Percentiles rank a stretch among this genome's conserved stretches.
phyloP scores from a whole-genome alignment of 2,797 vertebrate species.

The Octomys mimax region DNA sequence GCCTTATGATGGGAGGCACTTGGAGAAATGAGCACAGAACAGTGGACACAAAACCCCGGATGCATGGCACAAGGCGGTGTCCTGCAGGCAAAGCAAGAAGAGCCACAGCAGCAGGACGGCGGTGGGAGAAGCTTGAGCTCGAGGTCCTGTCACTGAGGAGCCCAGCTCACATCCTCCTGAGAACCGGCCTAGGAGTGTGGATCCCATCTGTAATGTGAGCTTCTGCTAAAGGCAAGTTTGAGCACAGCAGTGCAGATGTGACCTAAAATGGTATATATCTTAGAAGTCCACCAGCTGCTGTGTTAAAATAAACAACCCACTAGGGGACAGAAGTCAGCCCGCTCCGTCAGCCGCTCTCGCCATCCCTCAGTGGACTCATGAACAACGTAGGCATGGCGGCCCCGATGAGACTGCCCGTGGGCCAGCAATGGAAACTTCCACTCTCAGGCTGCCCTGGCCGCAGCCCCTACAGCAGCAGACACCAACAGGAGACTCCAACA shows the following conservation, averaged over 20 bases:
- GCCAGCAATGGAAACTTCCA: background rate
- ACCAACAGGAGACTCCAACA: background rate
- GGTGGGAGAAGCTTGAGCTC: background rate
- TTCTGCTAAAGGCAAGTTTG: background rate
- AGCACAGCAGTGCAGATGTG: background rate
- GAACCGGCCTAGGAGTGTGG: background rate
- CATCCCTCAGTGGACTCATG: background rate
- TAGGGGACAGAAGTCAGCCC: background rate
- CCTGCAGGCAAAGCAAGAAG: background rate
- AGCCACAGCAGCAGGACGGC: background rate
- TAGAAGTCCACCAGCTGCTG: background rate
- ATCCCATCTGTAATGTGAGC: background rate
- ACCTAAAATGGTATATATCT: background rate
- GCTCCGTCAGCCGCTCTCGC: background rate
- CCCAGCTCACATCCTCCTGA: background rate
- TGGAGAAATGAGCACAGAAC: background rate
- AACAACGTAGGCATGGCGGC: background rate
- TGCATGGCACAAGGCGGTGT: background rate
- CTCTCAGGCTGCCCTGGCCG: background rate
- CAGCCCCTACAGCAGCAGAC: background rate
- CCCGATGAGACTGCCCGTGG: background rate
- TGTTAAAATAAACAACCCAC: background rate
- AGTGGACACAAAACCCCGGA: background rate
- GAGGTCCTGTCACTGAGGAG: background rate
- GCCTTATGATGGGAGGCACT: background rate